Evolutionary conservation across 2,888 invertebrate genomes (phyloP).

Genomic region (Aplocera efformata): DNA sequence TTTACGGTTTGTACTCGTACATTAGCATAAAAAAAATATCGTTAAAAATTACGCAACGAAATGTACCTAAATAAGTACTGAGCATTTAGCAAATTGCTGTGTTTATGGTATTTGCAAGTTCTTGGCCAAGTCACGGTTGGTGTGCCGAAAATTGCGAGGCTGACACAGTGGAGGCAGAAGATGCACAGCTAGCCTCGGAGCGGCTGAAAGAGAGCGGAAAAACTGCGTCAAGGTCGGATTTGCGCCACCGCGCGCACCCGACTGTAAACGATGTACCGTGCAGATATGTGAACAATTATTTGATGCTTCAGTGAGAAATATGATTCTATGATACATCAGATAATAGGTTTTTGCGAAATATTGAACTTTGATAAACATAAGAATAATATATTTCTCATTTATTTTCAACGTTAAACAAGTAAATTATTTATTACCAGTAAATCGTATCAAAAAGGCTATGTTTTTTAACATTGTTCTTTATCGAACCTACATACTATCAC

Average conservation of each 20-base stretch:
- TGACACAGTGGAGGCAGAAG: conserved; percentile 42
- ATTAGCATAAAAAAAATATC: conserved; percentile 19
- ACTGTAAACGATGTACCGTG: conserved; percentile 56
- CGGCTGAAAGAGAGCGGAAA: conserved; percentile 79
- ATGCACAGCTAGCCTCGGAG: conserved; percentile 52
- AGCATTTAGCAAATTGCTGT: conserved; percentile 10
- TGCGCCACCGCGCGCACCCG: conserved; percentile 64
- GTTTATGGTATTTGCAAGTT: conserved; percentile 22
- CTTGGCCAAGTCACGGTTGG: conserved; percentile 20
- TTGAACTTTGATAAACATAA: too few relatives aligned
- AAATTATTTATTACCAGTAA: too few relatives aligned
- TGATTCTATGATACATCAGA: conserved; percentile 19
- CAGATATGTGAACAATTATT: conserved; percentile 37
- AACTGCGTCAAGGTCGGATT: conserved; percentile 73
- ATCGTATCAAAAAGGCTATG: not conserved
- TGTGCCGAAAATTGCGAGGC: conserved; percentile 27
- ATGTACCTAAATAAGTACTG: conserved; percentile 9
- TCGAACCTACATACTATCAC: too few relatives aligned
- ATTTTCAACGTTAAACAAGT: too few relatives aligned
- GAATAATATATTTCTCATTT: too few relatives aligned
- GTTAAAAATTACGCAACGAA: conserved; percentile 14
- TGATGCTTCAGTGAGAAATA: conserved; percentile 32
- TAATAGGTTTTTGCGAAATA: conserved; percentile 17
- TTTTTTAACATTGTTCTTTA: too few relatives aligned
- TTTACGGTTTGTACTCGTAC: too few relatives aligned